phyloP scores from a whole-genome alignment of 1,140 invertebrate genomes.

The Holcopasites calliopsidis region DNA sequence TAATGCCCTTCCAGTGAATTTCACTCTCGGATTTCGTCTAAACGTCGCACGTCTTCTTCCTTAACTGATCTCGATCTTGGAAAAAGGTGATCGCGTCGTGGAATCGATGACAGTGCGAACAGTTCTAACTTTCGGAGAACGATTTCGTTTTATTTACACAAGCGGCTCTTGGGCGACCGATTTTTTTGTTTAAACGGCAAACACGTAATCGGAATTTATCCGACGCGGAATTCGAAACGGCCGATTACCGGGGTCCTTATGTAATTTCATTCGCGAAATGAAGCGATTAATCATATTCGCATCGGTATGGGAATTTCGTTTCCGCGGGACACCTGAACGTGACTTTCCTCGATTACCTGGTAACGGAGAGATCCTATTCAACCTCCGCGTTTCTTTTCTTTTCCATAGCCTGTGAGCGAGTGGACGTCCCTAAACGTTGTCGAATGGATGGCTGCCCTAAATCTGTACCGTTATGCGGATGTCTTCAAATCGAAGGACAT shows the following conservation, averaged over 20 bases:
- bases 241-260: conserved; percentile 25
- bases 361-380: background rate
- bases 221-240: conserved; percentile 31
- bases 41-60: no score
- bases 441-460: conserved; percentile 88
- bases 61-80: no score
- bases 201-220: conserved; percentile 33
- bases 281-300: background rate
- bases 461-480: conserved; percentile 86
- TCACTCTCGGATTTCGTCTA: background rate
- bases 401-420: conserved; percentile 84
- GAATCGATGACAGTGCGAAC: no score
- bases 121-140: no score
- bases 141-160: background rate
- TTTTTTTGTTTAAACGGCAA: conserved; percentile 39
- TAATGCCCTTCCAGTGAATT: background rate
- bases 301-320: no score
- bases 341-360: background rate
- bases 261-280: conserved; percentile 36
- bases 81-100: no score
- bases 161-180: background rate
- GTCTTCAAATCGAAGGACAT: conserved; percentile 87
- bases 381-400: conserved; percentile 5
- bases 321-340: conserved; percentile 19
- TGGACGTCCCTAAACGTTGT: conserved; percentile 86